These are phyloP conservation scores for Megalonaias nervosa DNA, from an alignment of 1,140 invertebrate species.

Conservation along the genomic window DNA sequence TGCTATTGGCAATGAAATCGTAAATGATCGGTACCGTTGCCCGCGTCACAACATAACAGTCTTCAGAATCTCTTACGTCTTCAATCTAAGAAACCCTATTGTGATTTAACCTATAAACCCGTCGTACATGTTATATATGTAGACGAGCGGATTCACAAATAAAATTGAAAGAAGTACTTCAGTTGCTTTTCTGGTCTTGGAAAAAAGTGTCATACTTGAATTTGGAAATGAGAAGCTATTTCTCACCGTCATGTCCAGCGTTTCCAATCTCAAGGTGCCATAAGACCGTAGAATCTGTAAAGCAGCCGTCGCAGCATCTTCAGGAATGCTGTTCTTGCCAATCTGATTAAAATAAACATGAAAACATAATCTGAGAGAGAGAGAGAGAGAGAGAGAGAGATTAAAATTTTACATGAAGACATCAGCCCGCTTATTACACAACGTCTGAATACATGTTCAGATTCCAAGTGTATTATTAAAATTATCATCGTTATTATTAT, in stretches of 20 bases:
- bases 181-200: not conserved
- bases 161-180: not conserved
- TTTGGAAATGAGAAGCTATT: not conserved
- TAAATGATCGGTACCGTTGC: too few relatives aligned
- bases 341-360: slow-evolving; percentile 38
- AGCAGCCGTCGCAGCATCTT: slow-evolving; percentile 46
- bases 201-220: not conserved
- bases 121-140: not conserved
- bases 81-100: too few relatives aligned
- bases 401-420: not conserved
- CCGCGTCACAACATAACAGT: too few relatives aligned
- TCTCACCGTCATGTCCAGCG: slow-evolving; percentile 57
- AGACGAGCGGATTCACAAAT: not conserved
- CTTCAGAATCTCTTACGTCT: too few relatives aligned
- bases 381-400: not conserved
- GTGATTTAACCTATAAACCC: too few relatives aligned
- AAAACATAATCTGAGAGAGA: not conserved
- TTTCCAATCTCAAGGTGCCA: slow-evolving; percentile 34
- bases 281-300: slow-evolving; percentile 43
- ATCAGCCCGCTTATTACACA: not conserved
- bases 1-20: too few relatives aligned
- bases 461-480: not conserved
- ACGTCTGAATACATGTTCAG: not conserved
- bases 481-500: not conserved
- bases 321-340: slow-evolving; percentile 58